phyloP scores from a whole-genome alignment of 2,888 invertebrate species.

The Nezara viridula region DNA sequence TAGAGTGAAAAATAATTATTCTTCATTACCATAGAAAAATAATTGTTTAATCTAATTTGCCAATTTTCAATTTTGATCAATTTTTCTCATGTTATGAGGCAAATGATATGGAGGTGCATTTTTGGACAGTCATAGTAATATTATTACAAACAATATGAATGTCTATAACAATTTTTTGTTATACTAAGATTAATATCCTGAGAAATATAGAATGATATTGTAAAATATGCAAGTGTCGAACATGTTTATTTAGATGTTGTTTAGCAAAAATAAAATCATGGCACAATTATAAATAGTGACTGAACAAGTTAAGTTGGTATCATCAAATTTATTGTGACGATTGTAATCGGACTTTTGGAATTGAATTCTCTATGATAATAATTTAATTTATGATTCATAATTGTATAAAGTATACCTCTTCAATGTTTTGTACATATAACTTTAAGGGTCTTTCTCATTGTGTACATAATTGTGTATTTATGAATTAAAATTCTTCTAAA shows the following conservation, averaged over 20 bases:
- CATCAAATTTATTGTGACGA: neutral
- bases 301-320: neutral
- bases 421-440: neutral
- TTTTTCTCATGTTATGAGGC: neutral
- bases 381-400: neutral
- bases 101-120: neutral
- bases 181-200: too few species aligned
- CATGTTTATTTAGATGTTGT: neutral
- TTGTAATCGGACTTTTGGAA: neutral
- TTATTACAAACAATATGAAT: neutral
- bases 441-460: conserved; percentile 5
- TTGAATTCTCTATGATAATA: neutral
- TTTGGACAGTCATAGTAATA: neutral
- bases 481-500: neutral
- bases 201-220: neutral
- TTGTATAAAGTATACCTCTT: conserved; percentile 20
- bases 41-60: neutral
- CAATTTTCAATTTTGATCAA: neutral
- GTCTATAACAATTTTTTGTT: too few species aligned
- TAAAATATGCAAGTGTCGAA: neutral
- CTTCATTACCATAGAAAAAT: neutral
- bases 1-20: neutral
- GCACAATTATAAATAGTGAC: neutral
- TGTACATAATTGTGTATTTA: conserved; percentile 21
- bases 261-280: neutral